A percentile compares a stretch with the other conserved stretches of the same genome.
Evolutionary conservation across 2,113 vertebrate genomes (phyloP).

Genomic region (Catharus bicknelli): DNA sequence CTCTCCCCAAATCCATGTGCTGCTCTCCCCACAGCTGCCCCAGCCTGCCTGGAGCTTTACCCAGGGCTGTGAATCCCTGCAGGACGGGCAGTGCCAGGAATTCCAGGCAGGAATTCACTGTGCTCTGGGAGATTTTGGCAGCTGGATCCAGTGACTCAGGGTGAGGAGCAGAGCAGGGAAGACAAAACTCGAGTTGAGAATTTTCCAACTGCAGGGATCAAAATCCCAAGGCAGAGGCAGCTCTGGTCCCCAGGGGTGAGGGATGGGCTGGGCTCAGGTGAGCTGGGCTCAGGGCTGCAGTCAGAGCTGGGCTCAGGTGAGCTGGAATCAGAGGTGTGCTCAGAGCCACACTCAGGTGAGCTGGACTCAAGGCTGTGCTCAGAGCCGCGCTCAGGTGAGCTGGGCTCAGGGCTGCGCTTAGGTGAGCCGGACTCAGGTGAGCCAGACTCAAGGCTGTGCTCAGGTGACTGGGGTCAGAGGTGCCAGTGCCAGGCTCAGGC

Average conservation of each 20-base stretch:
- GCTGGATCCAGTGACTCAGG: background rate
- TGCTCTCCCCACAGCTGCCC: background rate
- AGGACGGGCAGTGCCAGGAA: background rate
- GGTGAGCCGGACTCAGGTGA: no score
- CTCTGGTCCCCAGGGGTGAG: background rate
- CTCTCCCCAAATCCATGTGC: background rate
- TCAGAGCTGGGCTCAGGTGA: no score
- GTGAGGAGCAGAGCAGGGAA: background rate
- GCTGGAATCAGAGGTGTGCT: no score
- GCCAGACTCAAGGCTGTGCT: background rate
- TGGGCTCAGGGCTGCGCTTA: background rate
- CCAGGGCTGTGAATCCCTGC: background rate
- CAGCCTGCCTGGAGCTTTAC: background rate
- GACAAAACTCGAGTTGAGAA: accelerated
- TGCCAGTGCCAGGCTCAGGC: accelerated
- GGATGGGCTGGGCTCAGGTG: background rate
- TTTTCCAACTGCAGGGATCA: background rate
- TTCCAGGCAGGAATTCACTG: accelerated
- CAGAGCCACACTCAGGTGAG: no score
- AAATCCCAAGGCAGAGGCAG: background rate
- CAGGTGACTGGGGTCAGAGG: background rate
- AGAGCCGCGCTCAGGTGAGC: no score
- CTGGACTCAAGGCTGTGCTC: no score
- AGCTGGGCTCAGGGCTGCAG: no score
- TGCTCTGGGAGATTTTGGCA: background rate